Conservation (phyloP, 2,113 vertebrate species). For the Typhlomys cinereus region DNA sequence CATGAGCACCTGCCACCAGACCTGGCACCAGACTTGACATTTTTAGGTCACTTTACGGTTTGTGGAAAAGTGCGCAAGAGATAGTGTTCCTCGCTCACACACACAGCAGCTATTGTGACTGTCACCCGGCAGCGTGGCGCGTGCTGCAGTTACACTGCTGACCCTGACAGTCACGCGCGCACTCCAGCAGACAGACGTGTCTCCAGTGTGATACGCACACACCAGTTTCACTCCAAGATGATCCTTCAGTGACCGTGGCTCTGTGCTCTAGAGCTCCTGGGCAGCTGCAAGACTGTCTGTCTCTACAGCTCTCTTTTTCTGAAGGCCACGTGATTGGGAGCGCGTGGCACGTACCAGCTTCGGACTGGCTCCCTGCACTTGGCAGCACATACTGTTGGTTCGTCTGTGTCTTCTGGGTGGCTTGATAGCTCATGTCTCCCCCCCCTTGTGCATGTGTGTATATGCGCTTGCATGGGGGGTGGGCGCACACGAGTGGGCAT, state of each 20-base stretch:
- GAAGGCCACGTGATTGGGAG: background rate
- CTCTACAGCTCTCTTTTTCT: background rate
- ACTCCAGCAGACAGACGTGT: no score
- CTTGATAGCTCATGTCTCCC: background rate
- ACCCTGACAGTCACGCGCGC: no score
- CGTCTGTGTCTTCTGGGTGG: background rate
- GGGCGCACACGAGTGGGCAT: no score
- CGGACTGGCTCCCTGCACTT: background rate
- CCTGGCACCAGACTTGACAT: background rate
- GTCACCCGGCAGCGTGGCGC: no score
- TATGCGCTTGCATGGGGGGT: no score
- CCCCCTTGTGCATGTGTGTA: no score
- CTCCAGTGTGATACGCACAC: background rate
- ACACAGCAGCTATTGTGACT: no score
- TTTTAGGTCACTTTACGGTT: background rate
- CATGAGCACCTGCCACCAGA: background rate
- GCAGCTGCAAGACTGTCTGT: background rate
- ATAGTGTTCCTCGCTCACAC: no score
- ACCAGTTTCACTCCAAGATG: no score
- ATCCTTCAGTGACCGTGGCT: no score
- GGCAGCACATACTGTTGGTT: background rate
- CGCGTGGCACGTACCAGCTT: fast-evolving
- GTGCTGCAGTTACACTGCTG: no score
- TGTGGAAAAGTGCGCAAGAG: no score
- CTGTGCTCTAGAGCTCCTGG: background rate